phyloP scores from a whole-genome alignment of 2,113 vertebrate species.

The Micronycteris hirsuta region DNA sequence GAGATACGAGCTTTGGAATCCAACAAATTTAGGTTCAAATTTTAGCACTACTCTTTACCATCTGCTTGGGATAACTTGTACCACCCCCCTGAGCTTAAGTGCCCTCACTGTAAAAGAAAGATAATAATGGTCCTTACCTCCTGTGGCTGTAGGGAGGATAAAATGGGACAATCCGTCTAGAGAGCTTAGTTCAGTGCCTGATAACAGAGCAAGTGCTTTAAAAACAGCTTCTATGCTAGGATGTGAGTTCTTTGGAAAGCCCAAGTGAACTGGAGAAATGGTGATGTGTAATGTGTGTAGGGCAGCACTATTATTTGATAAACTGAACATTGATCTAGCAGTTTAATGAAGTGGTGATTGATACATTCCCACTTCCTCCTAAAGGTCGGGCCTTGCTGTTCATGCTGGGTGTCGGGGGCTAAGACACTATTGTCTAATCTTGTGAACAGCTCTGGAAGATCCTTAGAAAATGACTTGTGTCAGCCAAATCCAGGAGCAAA shows the following conservation, averaged over 20 bases:
- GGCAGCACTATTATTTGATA: background rate
- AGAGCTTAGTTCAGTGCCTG: background rate
- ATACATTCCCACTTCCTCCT: background rate
- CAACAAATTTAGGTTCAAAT: background rate
- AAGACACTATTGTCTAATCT: background rate
- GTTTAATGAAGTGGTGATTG: background rate
- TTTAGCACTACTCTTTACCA: background rate
- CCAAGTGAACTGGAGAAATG: background rate
- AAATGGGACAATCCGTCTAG: background rate
- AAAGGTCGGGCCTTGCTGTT: background rate
- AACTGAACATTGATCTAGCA: background rate
- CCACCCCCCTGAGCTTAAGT: background rate
- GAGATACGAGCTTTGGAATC: background rate
- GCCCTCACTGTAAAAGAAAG: background rate
- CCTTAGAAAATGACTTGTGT: background rate
- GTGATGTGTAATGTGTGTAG: rapidly evolving
- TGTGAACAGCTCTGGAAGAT: background rate
- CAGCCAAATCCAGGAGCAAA: background rate
- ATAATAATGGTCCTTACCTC: background rate
- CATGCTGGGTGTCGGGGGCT: background rate
- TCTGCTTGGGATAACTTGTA: background rate
- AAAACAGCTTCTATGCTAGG: too few relatives aligned
- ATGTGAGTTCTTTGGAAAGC: background rate
- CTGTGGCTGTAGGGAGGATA: background rate
- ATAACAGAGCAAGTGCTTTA: background rate